A percentile compares a stretch with the other conserved stretches of the same genome.
These are phyloP conservation scores for Eupeodes corollae DNA, from an alignment of 1,140 invertebrate genomes.

Conservation along the genomic window DNA sequence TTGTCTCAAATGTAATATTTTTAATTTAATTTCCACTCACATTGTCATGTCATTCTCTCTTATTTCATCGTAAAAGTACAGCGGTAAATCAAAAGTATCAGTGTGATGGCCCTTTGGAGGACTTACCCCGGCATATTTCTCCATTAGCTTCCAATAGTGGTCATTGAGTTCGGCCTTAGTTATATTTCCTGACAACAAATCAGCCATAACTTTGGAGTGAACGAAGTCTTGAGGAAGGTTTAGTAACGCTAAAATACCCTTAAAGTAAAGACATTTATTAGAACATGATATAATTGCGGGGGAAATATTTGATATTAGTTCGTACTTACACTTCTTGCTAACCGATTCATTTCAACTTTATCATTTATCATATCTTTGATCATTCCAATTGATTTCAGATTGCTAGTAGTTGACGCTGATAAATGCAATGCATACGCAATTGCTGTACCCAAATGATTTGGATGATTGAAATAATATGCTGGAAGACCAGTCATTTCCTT, in stretches of 20 bases:
- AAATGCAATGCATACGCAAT: constrained; percentile 11
- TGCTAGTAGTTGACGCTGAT: constrained; percentile 10
- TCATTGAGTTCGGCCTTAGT: constrained; percentile 57
- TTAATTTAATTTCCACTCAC: too few relatives aligned
- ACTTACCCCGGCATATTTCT: constrained; percentile 62
- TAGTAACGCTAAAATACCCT: constrained; percentile 9
- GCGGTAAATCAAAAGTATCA: too few relatives aligned
- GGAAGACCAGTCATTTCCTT: constrained; percentile 53
- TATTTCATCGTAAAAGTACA: too few relatives aligned
- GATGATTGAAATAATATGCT: constrained; percentile 41
- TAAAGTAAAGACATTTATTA: not conserved
- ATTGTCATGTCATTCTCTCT: too few relatives aligned
- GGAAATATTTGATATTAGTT: not conserved
- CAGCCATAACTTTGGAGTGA: constrained; percentile 12
- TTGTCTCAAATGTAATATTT: too few relatives aligned
- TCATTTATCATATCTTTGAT: constrained; percentile 24
- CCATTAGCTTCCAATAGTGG: constrained; percentile 55
- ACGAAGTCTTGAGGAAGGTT: constrained; percentile 11
- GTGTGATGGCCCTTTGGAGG: constrained; percentile 41
- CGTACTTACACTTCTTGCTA: constrained; percentile 3
- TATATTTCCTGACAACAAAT: constrained; percentile 26
- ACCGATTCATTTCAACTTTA: constrained; percentile 43
- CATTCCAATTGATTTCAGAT: constrained; percentile 37
- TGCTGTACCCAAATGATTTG: constrained; percentile 41
- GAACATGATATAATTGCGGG: not conserved